Conservation (phyloP, 2,797 vertebrate genomes). For the Ciconia nigra region DNA sequence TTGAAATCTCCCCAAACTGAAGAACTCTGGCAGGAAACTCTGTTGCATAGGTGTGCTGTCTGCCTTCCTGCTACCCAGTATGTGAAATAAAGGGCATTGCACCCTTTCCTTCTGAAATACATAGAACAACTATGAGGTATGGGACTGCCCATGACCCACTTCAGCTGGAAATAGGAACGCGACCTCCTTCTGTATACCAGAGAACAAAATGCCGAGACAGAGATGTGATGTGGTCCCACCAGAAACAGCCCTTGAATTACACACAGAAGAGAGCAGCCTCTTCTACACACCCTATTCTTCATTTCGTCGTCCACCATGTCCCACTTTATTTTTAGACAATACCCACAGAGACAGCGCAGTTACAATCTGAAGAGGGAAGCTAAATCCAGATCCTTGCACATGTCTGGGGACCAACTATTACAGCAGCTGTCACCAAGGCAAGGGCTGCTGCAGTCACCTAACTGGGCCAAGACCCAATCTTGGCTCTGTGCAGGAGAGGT, state of each 20-base stretch:
- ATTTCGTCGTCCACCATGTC: fast-evolving
- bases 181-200: background rate
- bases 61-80: background rate
- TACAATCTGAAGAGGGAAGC: background rate
- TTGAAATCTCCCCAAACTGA: background rate
- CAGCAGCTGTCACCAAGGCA: background rate
- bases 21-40: background rate
- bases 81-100: background rate
- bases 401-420: background rate
- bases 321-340: background rate
- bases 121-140: background rate
- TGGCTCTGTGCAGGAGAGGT: fast-evolving
- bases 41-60: fast-evolving
- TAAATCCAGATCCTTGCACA: background rate
- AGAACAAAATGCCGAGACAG: fast-evolving
- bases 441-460: background rate
- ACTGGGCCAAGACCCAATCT: background rate
- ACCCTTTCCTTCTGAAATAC: background rate
- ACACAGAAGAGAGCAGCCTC: fast-evolving
- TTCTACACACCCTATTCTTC: background rate
- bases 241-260: background rate
- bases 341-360: background rate
- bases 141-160: background rate
- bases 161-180: background rate
- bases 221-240: fast-evolving